phyloP scores from a whole-genome alignment of 2,888 invertebrate species.

The Tetranychus truncatus region DNA sequence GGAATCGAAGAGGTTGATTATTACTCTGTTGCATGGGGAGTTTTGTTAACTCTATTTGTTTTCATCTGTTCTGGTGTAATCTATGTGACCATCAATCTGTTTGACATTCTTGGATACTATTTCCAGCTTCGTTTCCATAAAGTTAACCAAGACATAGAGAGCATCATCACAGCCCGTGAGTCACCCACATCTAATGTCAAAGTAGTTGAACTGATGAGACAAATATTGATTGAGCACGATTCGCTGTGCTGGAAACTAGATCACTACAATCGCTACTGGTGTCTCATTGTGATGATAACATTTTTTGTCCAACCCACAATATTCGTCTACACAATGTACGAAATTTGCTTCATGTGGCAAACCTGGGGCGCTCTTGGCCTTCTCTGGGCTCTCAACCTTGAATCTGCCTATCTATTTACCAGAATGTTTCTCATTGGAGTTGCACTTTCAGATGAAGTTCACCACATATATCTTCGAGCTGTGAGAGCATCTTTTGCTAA shows the following conservation, averaged over 20 bases:
- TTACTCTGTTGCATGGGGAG: not conserved
- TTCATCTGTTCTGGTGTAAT: not conserved
- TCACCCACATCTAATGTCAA: not conserved
- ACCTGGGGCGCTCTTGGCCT: not conserved
- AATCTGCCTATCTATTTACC: not conserved
- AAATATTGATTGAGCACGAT: slow-evolving; percentile 9
- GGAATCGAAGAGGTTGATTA: not conserved
- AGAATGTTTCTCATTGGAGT: slow-evolving; percentile 3
- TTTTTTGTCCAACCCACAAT: not conserved
- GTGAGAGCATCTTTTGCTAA: slow-evolving; percentile 6
- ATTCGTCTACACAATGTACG: slow-evolving; percentile 2
- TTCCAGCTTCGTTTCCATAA: slow-evolving; percentile 7
- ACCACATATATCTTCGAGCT: not conserved
- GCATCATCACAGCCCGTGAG: not conserved
- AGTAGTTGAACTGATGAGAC: slow-evolving; percentile 6
- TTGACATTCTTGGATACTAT: slow-evolving; percentile 8
- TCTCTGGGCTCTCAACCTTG: not conserved
- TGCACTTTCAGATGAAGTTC: not conserved
- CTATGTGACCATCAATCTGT: not conserved
- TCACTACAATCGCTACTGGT: slow-evolving; percentile 6
- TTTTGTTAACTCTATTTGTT: not conserved
- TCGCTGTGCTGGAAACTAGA: slow-evolving; percentile 4
- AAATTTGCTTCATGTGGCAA: not conserved
- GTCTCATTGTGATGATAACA: not conserved
- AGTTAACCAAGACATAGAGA: slow-evolving; percentile 8